A percentile compares a stretch with the other conserved stretches of the same genome.
Evolutionary conservation across 2,888 invertebrate species (phyloP).

Genomic region (Cinara cedri): DNA sequence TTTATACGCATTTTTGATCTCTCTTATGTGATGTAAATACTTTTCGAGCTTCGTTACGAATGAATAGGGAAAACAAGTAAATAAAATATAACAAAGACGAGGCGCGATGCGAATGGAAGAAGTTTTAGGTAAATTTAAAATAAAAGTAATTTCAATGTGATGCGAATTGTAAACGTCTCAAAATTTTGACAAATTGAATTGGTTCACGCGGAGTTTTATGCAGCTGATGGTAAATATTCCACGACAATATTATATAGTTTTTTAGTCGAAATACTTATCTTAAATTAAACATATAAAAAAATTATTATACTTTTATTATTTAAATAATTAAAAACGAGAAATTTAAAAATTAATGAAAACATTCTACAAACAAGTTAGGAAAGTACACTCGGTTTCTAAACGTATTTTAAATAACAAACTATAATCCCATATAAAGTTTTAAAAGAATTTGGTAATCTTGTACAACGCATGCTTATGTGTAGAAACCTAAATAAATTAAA

Average conservation of each 20-base stretch:
- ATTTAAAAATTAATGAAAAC: not conserved
- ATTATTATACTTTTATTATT: not conserved
- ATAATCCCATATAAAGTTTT: not conserved
- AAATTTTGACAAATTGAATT: conserved; percentile 23
- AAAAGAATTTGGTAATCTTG: not conserved
- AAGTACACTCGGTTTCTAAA: too few relatives aligned
- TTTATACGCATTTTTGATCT: not conserved
- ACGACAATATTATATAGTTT: not conserved
- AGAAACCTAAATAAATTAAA: too few relatives aligned
- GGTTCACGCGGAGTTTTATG: not conserved
- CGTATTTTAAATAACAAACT: not conserved
- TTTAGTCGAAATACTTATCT: too few relatives aligned
- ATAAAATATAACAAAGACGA: not conserved
- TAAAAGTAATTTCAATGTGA: conserved; percentile 20
- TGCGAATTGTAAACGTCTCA: conserved; percentile 1
- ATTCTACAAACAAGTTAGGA: too few relatives aligned
- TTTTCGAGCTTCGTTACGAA: not conserved
- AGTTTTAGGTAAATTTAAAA: conserved; percentile 42
- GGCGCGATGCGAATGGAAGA: not conserved
- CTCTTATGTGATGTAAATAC: conserved; percentile 5
- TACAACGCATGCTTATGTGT: not conserved
- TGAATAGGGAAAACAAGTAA: conserved; percentile 2
- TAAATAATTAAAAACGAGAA: not conserved
- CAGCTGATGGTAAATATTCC: not conserved
- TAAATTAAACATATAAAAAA: too few relatives aligned